Evolutionary conservation across 2,113 vertebrate genomes (phyloP), one percentile per base, ranked within the genome.

Genomic region (Pycnonotus jocosus): DNA sequence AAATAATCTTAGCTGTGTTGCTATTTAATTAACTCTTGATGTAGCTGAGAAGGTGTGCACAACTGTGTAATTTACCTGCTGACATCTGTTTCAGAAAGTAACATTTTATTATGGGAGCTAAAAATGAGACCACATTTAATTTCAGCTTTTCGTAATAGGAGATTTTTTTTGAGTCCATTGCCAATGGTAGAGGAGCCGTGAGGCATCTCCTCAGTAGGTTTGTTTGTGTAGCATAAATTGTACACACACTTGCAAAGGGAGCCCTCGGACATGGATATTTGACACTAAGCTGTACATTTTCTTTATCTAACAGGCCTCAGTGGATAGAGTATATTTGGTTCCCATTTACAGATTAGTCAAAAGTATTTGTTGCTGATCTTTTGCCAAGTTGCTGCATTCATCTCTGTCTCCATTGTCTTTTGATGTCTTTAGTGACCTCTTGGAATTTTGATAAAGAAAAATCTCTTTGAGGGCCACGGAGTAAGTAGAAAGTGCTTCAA

Each of bases 391-490:
- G 15, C 45, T 85, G 17, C 13, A 38, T 79, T 81, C 31, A 53
- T 56, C 30, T 11, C 7, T 61, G 8, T 81, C 16, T 79, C 42
- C 20, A 13, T 30, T 87, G 30, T 40, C 30, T 56, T 51, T 69
- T 68, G 33, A 25, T 74, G 9, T 66, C 35, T 91, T 84, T 47
- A 88, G 80, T 42, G 58, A 73, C 8, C 12, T 58, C 56, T 77
- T 73, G 30, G n/a, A 90, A 69, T 73, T 80, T 33, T 33, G 35
- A 0, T 80, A 54, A 53, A 40, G 66, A 92, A 65, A 19, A 76
- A 37, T 1, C 9, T 79, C 44, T 25, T 54, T 31, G 3, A 0
- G 2, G 1, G 8, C 1, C 0, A 0, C 1, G 2, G 35, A 81
- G 37, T 79, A 56, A 88, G 31, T 12, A 72, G 27, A 12, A 90